Evolutionary conservation across 92 coral and sea anemone genomes (phyloP).

Genomic region (Palythoa caribaeorum): DNA sequence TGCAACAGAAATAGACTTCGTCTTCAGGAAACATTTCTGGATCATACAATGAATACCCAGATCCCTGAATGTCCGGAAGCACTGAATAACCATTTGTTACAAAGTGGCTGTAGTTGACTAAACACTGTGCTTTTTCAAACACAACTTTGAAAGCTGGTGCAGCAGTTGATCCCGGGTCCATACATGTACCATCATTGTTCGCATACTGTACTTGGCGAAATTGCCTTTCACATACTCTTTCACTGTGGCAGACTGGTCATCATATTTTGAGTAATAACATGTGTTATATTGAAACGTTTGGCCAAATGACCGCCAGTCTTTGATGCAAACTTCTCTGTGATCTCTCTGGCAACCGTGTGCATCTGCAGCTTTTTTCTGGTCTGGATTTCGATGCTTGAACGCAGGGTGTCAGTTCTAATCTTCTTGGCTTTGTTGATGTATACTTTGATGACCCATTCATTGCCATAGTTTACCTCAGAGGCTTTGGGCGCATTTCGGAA

Average conservation of each 20-base stretch:
- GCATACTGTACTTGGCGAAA: background rate
- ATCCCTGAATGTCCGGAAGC: constrained; percentile 78
- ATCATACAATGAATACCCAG: constrained; percentile 73
- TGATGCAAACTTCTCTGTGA: background rate
- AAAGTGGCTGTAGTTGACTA: constrained; percentile 63
- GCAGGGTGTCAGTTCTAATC: background rate
- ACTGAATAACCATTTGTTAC: constrained; percentile 52
- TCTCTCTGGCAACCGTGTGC: background rate
- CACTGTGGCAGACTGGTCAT: background rate
- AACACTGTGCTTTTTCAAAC: constrained; percentile 70
- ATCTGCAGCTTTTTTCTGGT: background rate
- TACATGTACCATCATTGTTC: background rate
- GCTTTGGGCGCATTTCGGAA: background rate
- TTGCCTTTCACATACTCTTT: background rate
- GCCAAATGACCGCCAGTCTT: background rate
- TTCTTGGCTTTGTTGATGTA: background rate
- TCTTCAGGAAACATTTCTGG: constrained; percentile 66
- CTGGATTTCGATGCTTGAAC: background rate
- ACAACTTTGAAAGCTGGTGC: constrained; percentile 5
- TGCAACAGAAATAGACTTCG: constrained; percentile 74
- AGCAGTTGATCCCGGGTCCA: constrained; percentile 3
- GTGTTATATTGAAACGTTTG: background rate
- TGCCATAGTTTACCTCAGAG: background rate
- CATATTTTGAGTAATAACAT: background rate
- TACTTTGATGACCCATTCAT: background rate